Evolutionary conservation across 2,797 vertebrate genomes (phyloP), one percentile per base, ranked within the genome.

Genomic region (Anolis apletophallus): DNA sequence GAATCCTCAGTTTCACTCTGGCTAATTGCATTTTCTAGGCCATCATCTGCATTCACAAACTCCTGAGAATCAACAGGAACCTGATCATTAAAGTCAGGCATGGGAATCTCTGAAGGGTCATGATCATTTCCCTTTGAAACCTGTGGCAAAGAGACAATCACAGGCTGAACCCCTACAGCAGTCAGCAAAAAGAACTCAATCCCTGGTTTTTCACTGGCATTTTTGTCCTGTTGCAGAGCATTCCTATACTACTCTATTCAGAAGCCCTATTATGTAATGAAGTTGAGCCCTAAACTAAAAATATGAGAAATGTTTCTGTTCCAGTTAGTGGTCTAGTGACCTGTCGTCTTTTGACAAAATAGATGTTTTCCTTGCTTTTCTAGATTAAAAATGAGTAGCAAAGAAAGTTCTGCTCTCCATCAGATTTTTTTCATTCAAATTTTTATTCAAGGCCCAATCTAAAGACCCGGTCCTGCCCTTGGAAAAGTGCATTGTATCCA

Each of bases 401-500:
- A 77, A 13, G 26, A 55, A 2, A 21, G 50, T 11, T 74, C 68
- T 36, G 29, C 64, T 69, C 16, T 59, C 5, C 2, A 16, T 73
- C 68, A 40, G 1, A n/a, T 50, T 52, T 11, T 34, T 13, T 36
- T 59, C 23, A 46, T 7, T 7, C 1, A 54, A 1, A 2, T 61
- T 81, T 86, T 93, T 84, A 85, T 74, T 55, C 88, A 85, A 84
- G 87, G 57, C 89, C 91, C 83, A 78, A 71, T 85, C 83, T 92
- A 91, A 93, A 91, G 84, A 82, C 72, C 91, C 84, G n/a, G 3
- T 80, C 83, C 85, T 85, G 85, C 84, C 90, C 87, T 88, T 80
- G 87, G 85, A 88, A 91, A 92, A 89, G 52, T 77, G 74, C 55
- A 88, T 0, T 0, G 59, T 23, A 59, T 86, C 87, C 73, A 91